Evolutionary conservation across 2,888 invertebrate genomes (phyloP), one percentile per base, ranked within the genome.

Genomic region (Oxystoma pomonae): DNA sequence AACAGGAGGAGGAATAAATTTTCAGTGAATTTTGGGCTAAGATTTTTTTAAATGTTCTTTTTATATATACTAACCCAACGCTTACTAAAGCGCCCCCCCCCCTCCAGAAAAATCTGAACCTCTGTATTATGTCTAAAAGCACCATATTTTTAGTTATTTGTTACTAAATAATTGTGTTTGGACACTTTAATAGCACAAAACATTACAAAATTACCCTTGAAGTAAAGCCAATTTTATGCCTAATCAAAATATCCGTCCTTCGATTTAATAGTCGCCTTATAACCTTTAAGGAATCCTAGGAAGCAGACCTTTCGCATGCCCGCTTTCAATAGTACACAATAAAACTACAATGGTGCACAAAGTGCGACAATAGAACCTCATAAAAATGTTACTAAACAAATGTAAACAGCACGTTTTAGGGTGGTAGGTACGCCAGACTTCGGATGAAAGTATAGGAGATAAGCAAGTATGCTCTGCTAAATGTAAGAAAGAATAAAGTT

Each of bases 351-450:
- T 7, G 35, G 35, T 3, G 35, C 35, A 12, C 35, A 35, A 35
- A 35, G 35, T 35, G 35, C 35, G 35, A 60, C 59, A 60, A 63
- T 51, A 49, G 57, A 17, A 50, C 55, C 57, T 60, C 60, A 20
- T 60, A 63, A 63, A 63, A 63, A 60, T 57, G 59, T 63, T 57
- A 19, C 18, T 59, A 56, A 57, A 57, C 35, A 20, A 63, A 60
- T 57, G 63, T 63, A 63, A 63, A 63, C 56, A 63, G 20, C 63
- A 63, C 63, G 63, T 60, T 63, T 63, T 35, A 35, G 12, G 35
- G 35, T 35, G 35, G 35, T 35, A 35, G 35, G 35, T 35, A 35
- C 5, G n/a, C n/a, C n/a, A n/a, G n/a, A n/a, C n/a, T n/a, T n/a
- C n/a, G 35, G 35, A 35, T 12, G 5, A 35, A 35, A 35, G 35